These are phyloP conservation scores for Ormyrus labotus DNA, from an alignment of 2,888 invertebrate genomes.

Conservation along the genomic window DNA sequence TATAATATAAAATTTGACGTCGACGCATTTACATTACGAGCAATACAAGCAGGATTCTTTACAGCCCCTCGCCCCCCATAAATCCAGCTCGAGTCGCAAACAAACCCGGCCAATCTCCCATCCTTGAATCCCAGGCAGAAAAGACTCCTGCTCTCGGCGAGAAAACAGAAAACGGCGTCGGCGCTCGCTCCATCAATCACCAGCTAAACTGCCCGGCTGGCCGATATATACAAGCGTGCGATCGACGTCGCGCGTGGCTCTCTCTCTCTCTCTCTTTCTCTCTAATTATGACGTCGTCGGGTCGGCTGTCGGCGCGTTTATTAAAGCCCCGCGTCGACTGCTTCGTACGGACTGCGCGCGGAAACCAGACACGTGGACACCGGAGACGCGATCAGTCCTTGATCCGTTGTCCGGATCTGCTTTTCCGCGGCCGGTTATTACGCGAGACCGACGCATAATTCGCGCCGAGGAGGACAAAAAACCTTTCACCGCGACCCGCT, in stretches of 20 bases:
- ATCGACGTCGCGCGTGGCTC: background rate
- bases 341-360: background rate
- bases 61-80: too few species aligned
- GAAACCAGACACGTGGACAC: constrained; percentile 38
- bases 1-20: too few species aligned
- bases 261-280: background rate
- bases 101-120: too few species aligned
- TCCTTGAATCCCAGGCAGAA: too few species aligned
- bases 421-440: constrained; percentile 23
- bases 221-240: background rate
- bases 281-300: constrained; percentile 40
- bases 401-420: constrained; percentile 12
- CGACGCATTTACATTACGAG: too few species aligned
- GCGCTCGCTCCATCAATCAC: background rate
- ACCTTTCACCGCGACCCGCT: constrained; percentile 49
- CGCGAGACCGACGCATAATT: constrained; percentile 18
- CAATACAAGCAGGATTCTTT: too few species aligned
- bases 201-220: background rate
- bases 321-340: constrained; percentile 7
- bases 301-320: constrained; percentile 32
- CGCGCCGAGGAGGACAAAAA: constrained; percentile 10
- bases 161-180: too few species aligned
- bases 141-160: too few species aligned
- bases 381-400: constrained; percentile 29
- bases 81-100: too few species aligned